Percentiles rank a stretch among this genome's conserved stretches.
These are phyloP conservation scores for Pecten maximus DNA, from an alignment of 2,888 invertebrate genomes.

Conservation along the genomic window DNA sequence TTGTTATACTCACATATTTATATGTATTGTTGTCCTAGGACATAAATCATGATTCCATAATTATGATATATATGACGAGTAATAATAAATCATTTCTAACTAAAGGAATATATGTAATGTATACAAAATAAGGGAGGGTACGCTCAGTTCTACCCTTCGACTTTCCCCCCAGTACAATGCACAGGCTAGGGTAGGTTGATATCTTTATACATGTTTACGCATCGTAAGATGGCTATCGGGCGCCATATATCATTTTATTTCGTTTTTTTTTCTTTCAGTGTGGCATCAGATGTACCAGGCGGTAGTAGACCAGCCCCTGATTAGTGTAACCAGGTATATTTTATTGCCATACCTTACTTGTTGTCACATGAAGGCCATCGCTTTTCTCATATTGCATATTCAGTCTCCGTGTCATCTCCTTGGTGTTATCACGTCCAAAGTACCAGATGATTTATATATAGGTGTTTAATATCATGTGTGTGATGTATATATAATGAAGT, in stretches of 20 bases:
- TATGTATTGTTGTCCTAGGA: background rate
- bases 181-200: background rate
- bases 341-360: background rate
- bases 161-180: background rate
- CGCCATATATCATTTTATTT: slow-evolving; percentile 6
- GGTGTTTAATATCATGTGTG: no score
- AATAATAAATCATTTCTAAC: background rate
- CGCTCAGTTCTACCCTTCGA: background rate
- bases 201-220: background rate
- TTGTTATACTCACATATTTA: background rate
- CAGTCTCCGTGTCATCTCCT: background rate
- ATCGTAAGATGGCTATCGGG: slow-evolving; percentile 18
- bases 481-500: no score
- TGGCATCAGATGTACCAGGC: background rate
- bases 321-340: background rate
- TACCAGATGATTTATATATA: background rate
- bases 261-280: background rate
- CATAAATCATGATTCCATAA: slow-evolving; percentile 16
- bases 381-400: background rate
- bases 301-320: background rate
- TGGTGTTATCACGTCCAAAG: background rate
- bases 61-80: background rate
- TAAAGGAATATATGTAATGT: background rate
- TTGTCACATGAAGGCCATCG: background rate
- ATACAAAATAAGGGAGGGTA: background rate